Evolutionary conservation across 1,140 invertebrate species (phyloP).

Genomic region (Drosophila arawakana): DNA sequence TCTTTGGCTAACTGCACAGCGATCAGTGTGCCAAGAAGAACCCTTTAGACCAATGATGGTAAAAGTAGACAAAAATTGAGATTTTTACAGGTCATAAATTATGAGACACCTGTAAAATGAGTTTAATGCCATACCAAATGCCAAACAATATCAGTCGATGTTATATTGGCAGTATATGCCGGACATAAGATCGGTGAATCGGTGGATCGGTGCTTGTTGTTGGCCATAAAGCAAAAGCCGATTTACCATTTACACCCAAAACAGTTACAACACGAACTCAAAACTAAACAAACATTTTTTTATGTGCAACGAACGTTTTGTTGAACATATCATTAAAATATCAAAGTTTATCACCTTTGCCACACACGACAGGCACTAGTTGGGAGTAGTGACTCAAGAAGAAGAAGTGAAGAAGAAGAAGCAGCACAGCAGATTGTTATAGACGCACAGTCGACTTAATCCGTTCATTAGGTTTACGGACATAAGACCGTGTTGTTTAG

Average conservation of each 20-base stretch:
- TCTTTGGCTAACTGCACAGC: background rate
- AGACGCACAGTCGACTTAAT: slow-evolving; percentile 64
- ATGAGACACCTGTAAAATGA: slow-evolving; percentile 73
- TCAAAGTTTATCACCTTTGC: slow-evolving; percentile 82
- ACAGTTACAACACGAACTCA: slow-evolving; percentile 68
- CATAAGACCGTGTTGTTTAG: slow-evolving; percentile 81
- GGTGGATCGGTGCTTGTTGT: background rate
- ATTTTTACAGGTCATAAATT: slow-evolving; percentile 81
- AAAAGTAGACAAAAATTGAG: slow-evolving; percentile 56
- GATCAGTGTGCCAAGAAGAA: background rate
- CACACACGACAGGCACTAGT: slow-evolving; percentile 57
- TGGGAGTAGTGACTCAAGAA: slow-evolving; percentile 51
- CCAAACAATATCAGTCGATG: slow-evolving; percentile 44
- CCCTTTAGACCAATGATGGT: background rate
- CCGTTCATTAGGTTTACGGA: slow-evolving; percentile 81
- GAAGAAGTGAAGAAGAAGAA: slow-evolving; percentile 6
- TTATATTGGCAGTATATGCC: background rate
- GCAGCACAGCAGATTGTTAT: slow-evolving; percentile 28
- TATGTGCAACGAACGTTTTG: slow-evolving; percentile 81
- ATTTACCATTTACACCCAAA: slow-evolving; percentile 59
- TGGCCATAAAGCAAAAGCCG: slow-evolving; percentile 73
- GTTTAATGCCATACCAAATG: slow-evolving; percentile 63
- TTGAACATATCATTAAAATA: slow-evolving; percentile 83
- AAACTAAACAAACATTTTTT: slow-evolving; percentile 49
- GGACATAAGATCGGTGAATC: too few species aligned